Evolutionary conservation across 1,140 invertebrate species (phyloP).

Genomic region (Bombus difficillimus): DNA sequence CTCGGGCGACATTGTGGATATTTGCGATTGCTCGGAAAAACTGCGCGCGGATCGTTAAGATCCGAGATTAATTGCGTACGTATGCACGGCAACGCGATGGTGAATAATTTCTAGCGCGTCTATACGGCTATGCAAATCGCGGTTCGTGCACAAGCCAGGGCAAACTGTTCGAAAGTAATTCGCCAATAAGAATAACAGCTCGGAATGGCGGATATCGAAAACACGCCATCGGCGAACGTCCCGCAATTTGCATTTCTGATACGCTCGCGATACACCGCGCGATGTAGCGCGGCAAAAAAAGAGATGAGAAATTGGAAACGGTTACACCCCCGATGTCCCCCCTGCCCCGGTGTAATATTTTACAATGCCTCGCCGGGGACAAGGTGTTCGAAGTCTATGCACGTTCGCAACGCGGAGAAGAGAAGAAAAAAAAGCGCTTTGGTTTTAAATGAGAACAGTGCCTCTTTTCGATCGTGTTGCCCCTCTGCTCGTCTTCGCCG

Average conservation of each 20-base stretch:
- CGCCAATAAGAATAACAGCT: conserved; percentile 42
- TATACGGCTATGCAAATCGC: conserved; percentile 29
- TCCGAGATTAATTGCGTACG: conserved; percentile 23
- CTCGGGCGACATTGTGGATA: not conserved
- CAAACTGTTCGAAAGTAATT: conserved; percentile 40
- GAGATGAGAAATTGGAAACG: conserved; percentile 44
- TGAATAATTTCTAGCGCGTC: conserved; percentile 29
- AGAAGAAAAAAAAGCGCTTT: not conserved
- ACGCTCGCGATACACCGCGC: conserved; percentile 5
- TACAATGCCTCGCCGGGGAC: conserved; percentile 32
- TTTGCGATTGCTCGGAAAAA: not conserved
- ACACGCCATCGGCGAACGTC: conserved; percentile 28
- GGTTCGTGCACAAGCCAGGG: not conserved
- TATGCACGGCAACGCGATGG: not conserved
- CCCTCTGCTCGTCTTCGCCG: not conserved
- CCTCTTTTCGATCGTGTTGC: not conserved
- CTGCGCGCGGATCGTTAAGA: conserved; percentile 3
- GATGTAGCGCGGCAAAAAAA: not conserved
- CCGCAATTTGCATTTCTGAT: conserved; percentile 51
- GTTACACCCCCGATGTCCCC: not conserved
- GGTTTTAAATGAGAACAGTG: conserved; percentile 29
- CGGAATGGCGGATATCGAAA: conserved; percentile 35
- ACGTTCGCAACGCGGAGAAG: not conserved
- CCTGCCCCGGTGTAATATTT: conserved; percentile 15
- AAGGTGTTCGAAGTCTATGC: conserved; percentile 24